A percentile compares a stretch with the other conserved stretches of the same genome.
phyloP scores from a whole-genome alignment of 2,888 invertebrate species.

The Hecatera dysodea region DNA sequence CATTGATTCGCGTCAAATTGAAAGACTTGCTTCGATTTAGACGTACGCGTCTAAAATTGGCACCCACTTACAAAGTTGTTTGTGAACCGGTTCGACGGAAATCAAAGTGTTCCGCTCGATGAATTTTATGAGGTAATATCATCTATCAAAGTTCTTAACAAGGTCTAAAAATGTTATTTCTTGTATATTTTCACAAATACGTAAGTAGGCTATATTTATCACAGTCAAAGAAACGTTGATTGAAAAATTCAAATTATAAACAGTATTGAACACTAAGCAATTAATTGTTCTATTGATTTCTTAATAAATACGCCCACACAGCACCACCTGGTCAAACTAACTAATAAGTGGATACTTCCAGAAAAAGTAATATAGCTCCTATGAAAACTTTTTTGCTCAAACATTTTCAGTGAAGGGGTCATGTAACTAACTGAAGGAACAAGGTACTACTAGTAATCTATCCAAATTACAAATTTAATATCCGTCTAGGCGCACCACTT shows the following conservation, averaged over 20 bases:
- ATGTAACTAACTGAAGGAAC: background rate
- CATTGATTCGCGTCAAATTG: constrained; percentile 75
- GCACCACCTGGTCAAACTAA: constrained; percentile 12
- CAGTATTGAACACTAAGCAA: background rate
- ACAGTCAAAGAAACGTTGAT: background rate
- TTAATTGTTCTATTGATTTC: constrained; percentile 6
- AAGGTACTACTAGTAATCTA: constrained; percentile 24
- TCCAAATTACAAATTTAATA: constrained; percentile 62
- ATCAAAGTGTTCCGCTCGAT: constrained; percentile 50
- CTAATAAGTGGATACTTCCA: constrained; percentile 9
- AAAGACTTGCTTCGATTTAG: constrained; percentile 64
- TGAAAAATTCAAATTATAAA: background rate
- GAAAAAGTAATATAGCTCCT: background rate
- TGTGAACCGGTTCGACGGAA: constrained; percentile 40
- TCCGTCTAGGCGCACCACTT: constrained; percentile 54
- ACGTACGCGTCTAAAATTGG: constrained; percentile 50
- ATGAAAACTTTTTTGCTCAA: background rate
- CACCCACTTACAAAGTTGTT: constrained; percentile 48
- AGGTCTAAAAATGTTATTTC: constrained; percentile 10
- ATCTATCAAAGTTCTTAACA: constrained; percentile 33
- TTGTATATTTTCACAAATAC: background rate
- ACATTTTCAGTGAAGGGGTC: background rate
- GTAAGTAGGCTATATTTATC: background rate
- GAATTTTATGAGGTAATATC: constrained; percentile 47
- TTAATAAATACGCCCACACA: constrained; percentile 19